Evolutionary conservation across 2,113 vertebrate species (phyloP).

Genomic region (Ramphastos sulfuratus): DNA sequence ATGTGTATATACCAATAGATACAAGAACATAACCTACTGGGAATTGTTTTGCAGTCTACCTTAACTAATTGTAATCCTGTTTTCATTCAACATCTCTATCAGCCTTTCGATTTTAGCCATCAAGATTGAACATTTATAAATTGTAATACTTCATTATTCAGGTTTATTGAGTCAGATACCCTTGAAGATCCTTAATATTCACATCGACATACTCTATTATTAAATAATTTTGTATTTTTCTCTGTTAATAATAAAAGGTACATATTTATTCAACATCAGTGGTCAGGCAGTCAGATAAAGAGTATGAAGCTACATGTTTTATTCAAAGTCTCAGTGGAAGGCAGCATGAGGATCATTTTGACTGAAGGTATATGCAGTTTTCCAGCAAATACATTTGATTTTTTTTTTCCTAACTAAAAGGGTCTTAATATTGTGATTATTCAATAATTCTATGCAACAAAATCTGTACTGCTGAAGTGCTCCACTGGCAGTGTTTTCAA

Average conservation of each 20-base stretch:
- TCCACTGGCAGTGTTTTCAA: neutral
- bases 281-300: neutral
- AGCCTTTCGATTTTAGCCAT: neutral
- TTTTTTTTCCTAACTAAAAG: neutral
- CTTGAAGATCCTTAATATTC: slow-evolving; percentile 55
- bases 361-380: neutral
- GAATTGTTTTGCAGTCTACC: neutral
- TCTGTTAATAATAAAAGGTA: slow-evolving; percentile 61
- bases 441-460: neutral
- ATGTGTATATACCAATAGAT: neutral
- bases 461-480: neutral
- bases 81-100: slow-evolving; percentile 8
- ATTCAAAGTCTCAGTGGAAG: slow-evolving; percentile 29
- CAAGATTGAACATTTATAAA: neutral
- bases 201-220: slow-evolving; percentile 22
- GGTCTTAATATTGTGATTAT: slow-evolving; percentile 8
- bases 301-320: slow-evolving; percentile 22
- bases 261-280: slow-evolving; percentile 60
- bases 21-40: neutral
- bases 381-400: neutral
- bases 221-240: slow-evolving; percentile 51
- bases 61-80: neutral
- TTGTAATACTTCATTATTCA: slow-evolving; percentile 38
- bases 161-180: slow-evolving; percentile 49
- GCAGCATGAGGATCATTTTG: neutral